Base-by-base conservation (phyloP, 2,888 invertebrate species). In the Metalampra italica region DNA sequence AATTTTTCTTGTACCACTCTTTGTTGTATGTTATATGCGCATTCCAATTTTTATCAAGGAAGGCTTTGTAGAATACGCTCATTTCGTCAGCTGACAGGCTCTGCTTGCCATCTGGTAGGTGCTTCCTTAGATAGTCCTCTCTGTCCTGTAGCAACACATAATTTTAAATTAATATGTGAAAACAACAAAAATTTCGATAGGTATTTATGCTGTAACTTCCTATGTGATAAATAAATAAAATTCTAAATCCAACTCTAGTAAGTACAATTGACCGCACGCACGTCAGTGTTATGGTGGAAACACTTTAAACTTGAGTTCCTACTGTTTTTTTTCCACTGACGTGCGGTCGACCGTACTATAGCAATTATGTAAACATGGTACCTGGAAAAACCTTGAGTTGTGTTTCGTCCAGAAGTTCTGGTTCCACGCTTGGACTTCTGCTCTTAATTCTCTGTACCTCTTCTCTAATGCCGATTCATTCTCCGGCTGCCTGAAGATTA, bases 21-120 rank as follows among this genome's bases (percentile, higher is more conserved):
- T 93, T 85, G 70, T 97, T 97, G 72, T 97, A 97, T 51, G 89
- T 80, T 0, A 94, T 80, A 75, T 97, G 97, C 0, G 85, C 77
- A 60, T 90, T 91, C 93, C 94, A 94, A 75, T 97, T 95, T 68
- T 94, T 93, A 75, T 97, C 95, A 11, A 97, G 85, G 75, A 97
- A 97, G 44, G 91, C 80, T 83, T 95, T 96, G 71, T 97, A 97
- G 80, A 97, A 97, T 22, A 93, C 92, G 63, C 97, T 96, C 94
- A 97, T 95, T 79, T 95, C 94, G 80, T 96, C 96, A 0, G 95
- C 93, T 4, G 93, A 92, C 15, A 94, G 73, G 39, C 91, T 91
- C 47, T 90, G 83, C 57, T 91, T 82, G 7, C 82, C 73, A 46
- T 85, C 83, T 42, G 90, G 89, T 12, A 85, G 55, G 47, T 89